Evolutionary conservation across 2,888 invertebrate genomes (phyloP).

Genomic region (Tiliacea aurago): DNA sequence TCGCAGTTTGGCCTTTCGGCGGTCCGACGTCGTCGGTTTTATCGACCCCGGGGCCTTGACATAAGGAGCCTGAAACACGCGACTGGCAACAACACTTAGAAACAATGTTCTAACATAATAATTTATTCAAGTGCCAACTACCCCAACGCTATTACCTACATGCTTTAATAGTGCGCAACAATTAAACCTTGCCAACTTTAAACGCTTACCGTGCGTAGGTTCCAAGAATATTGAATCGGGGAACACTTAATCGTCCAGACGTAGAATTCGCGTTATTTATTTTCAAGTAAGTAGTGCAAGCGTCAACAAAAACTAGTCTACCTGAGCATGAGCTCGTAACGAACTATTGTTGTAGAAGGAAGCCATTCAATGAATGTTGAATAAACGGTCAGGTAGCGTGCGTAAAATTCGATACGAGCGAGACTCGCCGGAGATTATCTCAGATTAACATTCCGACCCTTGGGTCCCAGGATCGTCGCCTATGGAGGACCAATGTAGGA

Average conservation of each 20-base stretch:
- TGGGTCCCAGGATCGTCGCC: slow-evolving; percentile 71
- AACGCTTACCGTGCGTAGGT: slow-evolving; percentile 19
- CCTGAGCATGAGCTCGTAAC: slow-evolving; percentile 79
- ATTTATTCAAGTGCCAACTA: slow-evolving; percentile 60
- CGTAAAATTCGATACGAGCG: slow-evolving; percentile 86
- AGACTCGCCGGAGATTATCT: slow-evolving; percentile 85
- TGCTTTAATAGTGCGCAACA: slow-evolving; percentile 35
- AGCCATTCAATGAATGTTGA: slow-evolving; percentile 84
- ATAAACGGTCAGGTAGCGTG: slow-evolving; percentile 87
- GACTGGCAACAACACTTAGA: slow-evolving; percentile 66
- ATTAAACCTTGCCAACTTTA: slow-evolving; percentile 54
- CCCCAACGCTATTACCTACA: slow-evolving; percentile 32
- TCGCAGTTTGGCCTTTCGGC: slow-evolving; percentile 67
- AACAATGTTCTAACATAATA: slow-evolving; percentile 52
- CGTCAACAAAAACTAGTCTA: slow-evolving; percentile 77
- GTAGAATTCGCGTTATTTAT: slow-evolving; percentile 49
- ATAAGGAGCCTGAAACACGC: slow-evolving; percentile 74
- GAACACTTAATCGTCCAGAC: slow-evolving; percentile 23
- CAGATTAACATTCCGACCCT: slow-evolving; percentile 87
- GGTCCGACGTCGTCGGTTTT: slow-evolving; percentile 69
- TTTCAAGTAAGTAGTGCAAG: slow-evolving; percentile 48
- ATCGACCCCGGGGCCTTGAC: slow-evolving; percentile 75
- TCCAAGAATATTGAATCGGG: slow-evolving; percentile 21
- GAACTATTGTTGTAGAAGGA: slow-evolving; percentile 82
- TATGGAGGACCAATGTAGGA: slow-evolving; percentile 72